Percentiles rank a stretch among this genome's conserved stretches.
These are phyloP conservation scores for Centropristis striata DNA, from an alignment of 2,113 vertebrate genomes.

Conservation along the genomic window DNA sequence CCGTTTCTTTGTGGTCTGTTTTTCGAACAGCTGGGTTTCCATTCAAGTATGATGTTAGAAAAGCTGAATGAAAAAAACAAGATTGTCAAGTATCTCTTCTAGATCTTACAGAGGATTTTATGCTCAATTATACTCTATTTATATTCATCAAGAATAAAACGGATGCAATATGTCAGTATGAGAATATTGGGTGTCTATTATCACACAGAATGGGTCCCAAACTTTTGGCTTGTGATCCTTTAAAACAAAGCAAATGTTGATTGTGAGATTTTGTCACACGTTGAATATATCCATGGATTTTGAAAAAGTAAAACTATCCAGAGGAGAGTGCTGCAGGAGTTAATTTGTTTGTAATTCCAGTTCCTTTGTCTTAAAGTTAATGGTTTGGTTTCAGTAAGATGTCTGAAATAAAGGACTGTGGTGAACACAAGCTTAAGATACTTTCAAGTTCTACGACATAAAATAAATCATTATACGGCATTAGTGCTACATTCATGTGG, in stretches of 20 bases:
- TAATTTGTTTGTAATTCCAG: too few relatives aligned
- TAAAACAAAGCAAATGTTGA: not conserved
- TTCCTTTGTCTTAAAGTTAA: too few relatives aligned
- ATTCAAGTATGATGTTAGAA: not conserved
- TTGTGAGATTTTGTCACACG: not conserved
- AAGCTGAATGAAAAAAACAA: not conserved
- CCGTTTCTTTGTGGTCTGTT: constrained; percentile 4
- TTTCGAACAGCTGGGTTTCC: not conserved
- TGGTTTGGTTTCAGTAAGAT: too few relatives aligned
- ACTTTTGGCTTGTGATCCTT: not conserved
- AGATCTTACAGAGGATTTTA: not conserved
- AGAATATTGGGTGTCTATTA: not conserved
- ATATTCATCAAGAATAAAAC: not conserved
- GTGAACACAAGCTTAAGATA: too few relatives aligned
- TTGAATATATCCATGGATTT: not conserved
- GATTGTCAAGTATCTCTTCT: not conserved
- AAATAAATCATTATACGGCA: too few relatives aligned
- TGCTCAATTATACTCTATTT: not conserved
- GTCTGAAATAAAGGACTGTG: not conserved
- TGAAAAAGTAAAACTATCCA: too few relatives aligned
- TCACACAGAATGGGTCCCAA: not conserved
- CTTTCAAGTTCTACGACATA: too few relatives aligned
- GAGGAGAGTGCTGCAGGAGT: too few relatives aligned
- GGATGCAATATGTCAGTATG: not conserved
- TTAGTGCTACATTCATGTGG: too few relatives aligned